Percentiles rank a stretch among this genome's conserved stretches.
Conservation (phyloP, 2,113 vertebrate species). For the Pteropus alecto region DNA sequence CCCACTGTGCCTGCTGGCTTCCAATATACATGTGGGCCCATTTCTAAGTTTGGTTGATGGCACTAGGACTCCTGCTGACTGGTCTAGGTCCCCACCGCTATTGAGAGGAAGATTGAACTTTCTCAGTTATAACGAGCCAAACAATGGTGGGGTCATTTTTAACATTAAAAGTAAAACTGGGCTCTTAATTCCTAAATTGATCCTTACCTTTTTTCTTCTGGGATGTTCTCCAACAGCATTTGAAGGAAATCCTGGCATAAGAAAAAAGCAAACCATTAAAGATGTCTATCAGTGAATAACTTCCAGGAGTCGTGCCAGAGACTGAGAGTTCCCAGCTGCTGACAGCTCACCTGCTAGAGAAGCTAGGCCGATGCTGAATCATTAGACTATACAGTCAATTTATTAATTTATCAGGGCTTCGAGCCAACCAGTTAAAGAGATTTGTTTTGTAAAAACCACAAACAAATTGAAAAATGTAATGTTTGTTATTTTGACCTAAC, state of each 20-base stretch:
- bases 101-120: neutral
- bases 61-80: neutral
- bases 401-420: slow-evolving; percentile 56
- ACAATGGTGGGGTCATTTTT: neutral
- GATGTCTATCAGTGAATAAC: slow-evolving; percentile 10
- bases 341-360: neutral
- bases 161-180: slow-evolving; percentile 3
- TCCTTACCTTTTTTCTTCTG: slow-evolving; percentile 89
- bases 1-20: fast-evolving
- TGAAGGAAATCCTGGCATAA: slow-evolving; percentile 93
- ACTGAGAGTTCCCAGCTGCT: neutral
- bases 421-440: slow-evolving; percentile 37
- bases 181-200: slow-evolving; percentile 36
- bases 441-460: slow-evolving; percentile 30
- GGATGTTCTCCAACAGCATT: slow-evolving; percentile 90
- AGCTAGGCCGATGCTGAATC: neutral
- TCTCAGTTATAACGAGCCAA: neutral
- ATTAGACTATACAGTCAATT: neutral
- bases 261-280: slow-evolving; percentile 69
- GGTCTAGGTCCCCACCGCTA: neutral
- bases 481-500: slow-evolving; percentile 50
- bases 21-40: neutral
- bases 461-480: slow-evolving; percentile 37
- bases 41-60: neutral
- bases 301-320: neutral